phyloP scores from a whole-genome alignment of 2,113 vertebrate genomes.

The Labeo rohita region DNA sequence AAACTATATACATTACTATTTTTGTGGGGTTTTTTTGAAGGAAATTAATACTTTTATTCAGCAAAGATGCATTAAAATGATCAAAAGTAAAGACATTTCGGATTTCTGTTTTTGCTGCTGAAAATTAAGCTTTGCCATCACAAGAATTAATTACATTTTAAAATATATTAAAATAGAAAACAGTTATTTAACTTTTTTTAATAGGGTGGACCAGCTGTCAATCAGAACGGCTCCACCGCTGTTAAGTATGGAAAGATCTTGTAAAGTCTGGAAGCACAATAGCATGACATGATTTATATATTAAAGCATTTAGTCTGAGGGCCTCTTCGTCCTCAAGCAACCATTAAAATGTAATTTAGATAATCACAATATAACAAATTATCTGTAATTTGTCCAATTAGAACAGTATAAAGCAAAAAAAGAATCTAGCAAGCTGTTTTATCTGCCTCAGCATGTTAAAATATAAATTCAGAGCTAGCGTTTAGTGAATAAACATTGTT shows the following conservation, averaged over 20 bases:
- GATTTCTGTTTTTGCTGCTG: neutral
- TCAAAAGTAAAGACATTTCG: neutral
- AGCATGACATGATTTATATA: neutral
- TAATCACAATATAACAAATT: conserved; percentile 22
- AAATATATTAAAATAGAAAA: too few relatives aligned
- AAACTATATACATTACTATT: neutral
- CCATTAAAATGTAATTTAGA: conserved; percentile 41
- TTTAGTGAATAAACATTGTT: conserved; percentile 25
- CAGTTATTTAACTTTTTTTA: neutral
- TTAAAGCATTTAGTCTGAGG: neutral
- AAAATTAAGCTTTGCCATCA: neutral
- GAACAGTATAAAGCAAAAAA: conserved; percentile 11
- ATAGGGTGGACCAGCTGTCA: neutral
- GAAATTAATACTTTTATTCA: neutral
- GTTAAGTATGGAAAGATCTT: neutral
- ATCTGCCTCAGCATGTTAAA: neutral
- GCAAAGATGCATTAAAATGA: neutral
- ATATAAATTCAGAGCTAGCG: neutral
- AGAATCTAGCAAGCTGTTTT: neutral
- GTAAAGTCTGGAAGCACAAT: neutral
- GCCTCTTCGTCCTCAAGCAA: neutral
- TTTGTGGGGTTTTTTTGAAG: neutral
- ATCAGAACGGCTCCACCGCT: too few relatives aligned
- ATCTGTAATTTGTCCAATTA: conserved; percentile 33
- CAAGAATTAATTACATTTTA: too few relatives aligned